Evolutionary conservation across 2,797 vertebrate species (phyloP), one percentile per base, ranked within the genome.

Genomic region (Cyprinella venusta): DNA sequence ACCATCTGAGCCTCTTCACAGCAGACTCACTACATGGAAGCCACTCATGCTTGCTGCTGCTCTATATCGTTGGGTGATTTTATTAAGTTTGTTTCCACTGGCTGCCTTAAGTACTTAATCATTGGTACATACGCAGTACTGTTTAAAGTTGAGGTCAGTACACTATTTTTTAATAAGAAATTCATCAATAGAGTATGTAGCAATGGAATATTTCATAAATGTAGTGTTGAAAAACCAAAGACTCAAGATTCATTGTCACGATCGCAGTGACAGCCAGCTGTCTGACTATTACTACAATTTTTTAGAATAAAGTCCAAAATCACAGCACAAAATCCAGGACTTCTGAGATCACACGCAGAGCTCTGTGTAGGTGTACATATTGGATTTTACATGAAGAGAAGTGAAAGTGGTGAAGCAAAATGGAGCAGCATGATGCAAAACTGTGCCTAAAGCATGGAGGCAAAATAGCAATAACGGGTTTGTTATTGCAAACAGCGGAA

Each of bases 341-440:
- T 24, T 40, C 52, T 40, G 61, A 63, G 56, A 74, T 50, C 59
- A 81, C 59, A 48, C 2, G 13, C 42, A 54, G 61, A 1, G 40
- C 61, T 50, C 45, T 50, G 71, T n/a, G 80, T 54, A 42, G 76
- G 76, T 52, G 76, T 38, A 50, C 26, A 52, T 67, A 79, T 79
- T 79, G 61, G 12, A 79, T 79, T 79, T 50, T 52, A 52, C 76
- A 79, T 38, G 42, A 65, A 52, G 63, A 64, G 63, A 52, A 67
- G 63, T n/a, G 45, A 45, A 75, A 54, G 64, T 64, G 64, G 80
- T 26, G 38, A 24, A 72, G 69, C 69, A 74, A 64, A 81, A 70
- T 80, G 33, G 38, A 80, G 24, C 65, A 70, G 65, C 65, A 74
- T 72, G 80, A 81, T 65, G 80, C 70, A 64, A 81, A 81, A 74